Base-by-base conservation (phyloP, 2,888 invertebrate species). In the Gasteruption jaculator region DNA sequence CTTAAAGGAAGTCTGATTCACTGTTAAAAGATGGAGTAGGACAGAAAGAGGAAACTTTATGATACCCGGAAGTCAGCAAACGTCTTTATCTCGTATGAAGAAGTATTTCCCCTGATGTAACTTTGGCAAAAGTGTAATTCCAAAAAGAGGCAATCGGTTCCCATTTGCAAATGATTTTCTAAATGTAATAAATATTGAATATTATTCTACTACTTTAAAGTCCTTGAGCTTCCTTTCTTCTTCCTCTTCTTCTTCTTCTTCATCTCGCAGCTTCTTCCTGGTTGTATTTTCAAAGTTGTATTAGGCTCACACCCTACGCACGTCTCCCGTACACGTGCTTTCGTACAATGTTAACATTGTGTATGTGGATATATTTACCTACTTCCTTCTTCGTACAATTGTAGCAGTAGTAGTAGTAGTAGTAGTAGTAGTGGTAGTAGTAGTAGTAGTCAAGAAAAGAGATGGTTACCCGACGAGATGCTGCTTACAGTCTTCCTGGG, bases 221-320 rank as follows among this genome's bases (percentile, higher is more conserved):
- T n/a, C n/a, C n/a, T n/a, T n/a, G 60, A 56, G 54, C 57, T 62
- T 61, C 58, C 57, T 48, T 33, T 45, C 48, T 49, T 31, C 22
- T 33, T 21, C 25, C 36, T 31, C 33, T 24, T 33, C 43, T 33
- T 38, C 34, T 38, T 50, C 38, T 33, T 43, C 35, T 44, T 40
- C 24, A n/a, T n/a, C n/a, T n/a, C n/a, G n/a, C n/a, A n/a, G n/a
- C n/a, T 43, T 36, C 39, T 49, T 51, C 45, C 49, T 48, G 46
- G 40, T 52, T 46, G 43, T 47, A 46, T 45, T 47, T 50, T 49
- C 46, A 40, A 34, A 43, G 19, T 21, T 22, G 32, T 33, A 26
- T 32, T 32, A 19, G 27, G 21, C 32, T 29, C 31, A 30, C 26
- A 22, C 21, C 38, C 15, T 25, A 16, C 26, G 5, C 26, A 26